A percentile compares a stretch with the other conserved stretches of the same genome.
Conservation (phyloP, 2,113 vertebrate species). For the Phrynosoma platyrhinos region DNA sequence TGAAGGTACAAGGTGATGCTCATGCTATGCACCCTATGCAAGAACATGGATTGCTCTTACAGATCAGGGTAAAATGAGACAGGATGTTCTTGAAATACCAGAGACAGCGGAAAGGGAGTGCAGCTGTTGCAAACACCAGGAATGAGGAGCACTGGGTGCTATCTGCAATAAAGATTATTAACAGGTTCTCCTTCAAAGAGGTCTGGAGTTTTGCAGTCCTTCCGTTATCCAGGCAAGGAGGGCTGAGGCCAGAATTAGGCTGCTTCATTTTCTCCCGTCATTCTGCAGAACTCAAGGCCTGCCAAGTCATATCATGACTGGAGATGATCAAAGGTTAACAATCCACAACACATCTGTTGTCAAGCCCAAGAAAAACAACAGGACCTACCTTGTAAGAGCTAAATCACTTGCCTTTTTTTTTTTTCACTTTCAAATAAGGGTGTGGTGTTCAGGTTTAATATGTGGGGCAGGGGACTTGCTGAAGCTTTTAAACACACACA, state of each 20-base stretch:
- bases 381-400: background rate
- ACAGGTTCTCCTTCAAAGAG: background rate
- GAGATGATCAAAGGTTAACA: background rate
- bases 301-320: background rate
- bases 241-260: background rate
- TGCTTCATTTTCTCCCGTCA: background rate
- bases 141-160: background rate
- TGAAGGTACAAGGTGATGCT: background rate
- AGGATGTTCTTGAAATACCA: background rate
- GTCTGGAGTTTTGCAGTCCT: background rate
- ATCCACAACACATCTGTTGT: background rate
- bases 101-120: background rate
- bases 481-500: too few relatives aligned
- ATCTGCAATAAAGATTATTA: background rate
- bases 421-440: background rate
- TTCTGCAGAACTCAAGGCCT: background rate
- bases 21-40: too few relatives aligned
- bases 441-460: too few relatives aligned
- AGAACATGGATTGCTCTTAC: background rate
- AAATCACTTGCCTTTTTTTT: background rate
- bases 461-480: too few relatives aligned
- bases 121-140: accelerated
- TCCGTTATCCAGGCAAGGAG: background rate
- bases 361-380: background rate
- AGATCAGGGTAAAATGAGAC: background rate